A percentile compares a stretch with the other conserved stretches of the same genome.
Evolutionary conservation across 2,113 vertebrate genomes (phyloP).

Genomic region (Menidia beryllina): DNA sequence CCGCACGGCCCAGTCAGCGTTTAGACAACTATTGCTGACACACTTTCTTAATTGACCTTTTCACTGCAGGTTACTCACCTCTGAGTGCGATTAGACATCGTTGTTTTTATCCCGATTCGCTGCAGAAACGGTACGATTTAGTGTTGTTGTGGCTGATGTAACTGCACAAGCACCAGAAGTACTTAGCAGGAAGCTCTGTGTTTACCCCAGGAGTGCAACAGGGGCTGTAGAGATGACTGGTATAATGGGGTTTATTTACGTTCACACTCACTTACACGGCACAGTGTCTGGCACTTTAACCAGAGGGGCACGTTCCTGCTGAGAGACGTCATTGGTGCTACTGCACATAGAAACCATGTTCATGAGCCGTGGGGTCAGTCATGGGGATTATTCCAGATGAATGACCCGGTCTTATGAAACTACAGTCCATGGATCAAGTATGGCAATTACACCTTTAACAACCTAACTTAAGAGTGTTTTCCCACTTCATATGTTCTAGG

Average conservation of each 20-base stretch:
- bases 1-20: conserved; percentile 41
- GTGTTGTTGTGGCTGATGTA: conserved; percentile 82
- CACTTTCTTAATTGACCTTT: conserved; percentile 66
- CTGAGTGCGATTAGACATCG: conserved; percentile 46
- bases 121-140: conserved; percentile 80
- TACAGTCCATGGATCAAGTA: conserved; percentile 47
- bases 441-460: conserved; percentile 39
- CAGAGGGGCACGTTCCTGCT: conserved; percentile 89
- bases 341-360: conserved; percentile 69
- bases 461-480: conserved; percentile 22
- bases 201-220: conserved; percentile 93
- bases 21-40: conserved; percentile 58
- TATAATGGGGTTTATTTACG: conserved; percentile 97
- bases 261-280: conserved; percentile 90
- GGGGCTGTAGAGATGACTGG: conserved; percentile 90
- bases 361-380: conserved; percentile 56
- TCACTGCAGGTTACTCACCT: conserved; percentile 44
- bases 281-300: conserved; percentile 90
- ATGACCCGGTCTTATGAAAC: conserved; percentile 44
- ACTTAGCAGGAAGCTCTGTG: conserved; percentile 93
- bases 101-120: conserved; percentile 85
- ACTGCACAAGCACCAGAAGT: conserved; percentile 86
- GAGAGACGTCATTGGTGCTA: conserved; percentile 84
- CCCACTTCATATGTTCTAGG: conserved; percentile 19
- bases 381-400: conserved; percentile 64